Evolutionary conservation across 2,888 invertebrate species (phyloP).

Genomic region (Abrostola tripartita): DNA sequence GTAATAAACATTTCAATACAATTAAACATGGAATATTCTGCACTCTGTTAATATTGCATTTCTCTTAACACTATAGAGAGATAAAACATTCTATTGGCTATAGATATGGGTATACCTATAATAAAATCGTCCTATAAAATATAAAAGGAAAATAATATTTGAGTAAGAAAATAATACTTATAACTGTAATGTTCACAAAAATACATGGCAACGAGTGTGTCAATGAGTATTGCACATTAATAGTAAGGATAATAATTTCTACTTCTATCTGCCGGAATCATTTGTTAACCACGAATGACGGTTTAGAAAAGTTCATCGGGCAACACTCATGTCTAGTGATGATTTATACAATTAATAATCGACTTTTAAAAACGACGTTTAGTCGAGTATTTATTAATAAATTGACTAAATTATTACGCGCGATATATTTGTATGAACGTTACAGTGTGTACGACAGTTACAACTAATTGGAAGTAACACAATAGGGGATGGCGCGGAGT

Average conservation of each 20-base stretch:
- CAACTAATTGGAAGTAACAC: conserved; percentile 72
- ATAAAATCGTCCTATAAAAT: conserved; percentile 55
- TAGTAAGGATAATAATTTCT: conserved; percentile 13
- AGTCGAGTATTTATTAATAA: conserved; percentile 11
- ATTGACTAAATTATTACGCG: conserved; percentile 7
- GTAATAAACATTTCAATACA: conserved; percentile 4
- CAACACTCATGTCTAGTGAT: conserved; percentile 39
- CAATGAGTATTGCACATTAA: conserved; percentile 35
- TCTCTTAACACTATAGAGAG: conserved; percentile 60
- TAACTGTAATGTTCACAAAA: conserved; percentile 55
- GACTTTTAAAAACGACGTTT: conserved; percentile 26
- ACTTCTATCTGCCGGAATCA: conserved; percentile 21
- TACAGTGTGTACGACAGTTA: conserved; percentile 48
- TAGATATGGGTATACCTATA: conserved; percentile 57
- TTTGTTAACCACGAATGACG: conserved; percentile 12
- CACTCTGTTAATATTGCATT: conserved; percentile 53
- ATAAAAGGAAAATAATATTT: conserved; percentile 58
- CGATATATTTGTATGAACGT: conserved; percentile 54
- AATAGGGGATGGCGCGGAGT: conserved; percentile 81
- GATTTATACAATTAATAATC: conserved; percentile 34
- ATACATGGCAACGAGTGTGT: conserved; percentile 42
- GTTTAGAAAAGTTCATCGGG: conserved; percentile 13
- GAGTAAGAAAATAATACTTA: conserved; percentile 63
- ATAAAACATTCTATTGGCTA: conserved; percentile 55
- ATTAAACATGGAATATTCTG: conserved; percentile 45